Conservation (phyloP, 2,888 invertebrate species). For the Pristionchus japonicus region DNA sequence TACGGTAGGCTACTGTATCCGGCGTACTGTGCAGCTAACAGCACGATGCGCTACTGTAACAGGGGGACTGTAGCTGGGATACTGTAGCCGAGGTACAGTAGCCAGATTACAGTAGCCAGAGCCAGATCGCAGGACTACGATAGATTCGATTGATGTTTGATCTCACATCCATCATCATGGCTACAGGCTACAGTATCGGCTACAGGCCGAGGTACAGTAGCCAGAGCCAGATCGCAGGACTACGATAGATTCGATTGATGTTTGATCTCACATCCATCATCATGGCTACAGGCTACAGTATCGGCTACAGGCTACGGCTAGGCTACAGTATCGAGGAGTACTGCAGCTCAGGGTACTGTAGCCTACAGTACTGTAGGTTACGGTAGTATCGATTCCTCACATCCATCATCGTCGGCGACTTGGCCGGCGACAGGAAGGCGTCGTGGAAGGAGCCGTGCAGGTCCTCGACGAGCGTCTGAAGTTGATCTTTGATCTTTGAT, state of each 20-base stretch:
- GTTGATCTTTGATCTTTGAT: slow-evolving; percentile 13
- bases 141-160: too few relatives aligned
- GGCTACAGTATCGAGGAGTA: too few relatives aligned
- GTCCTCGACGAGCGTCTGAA: not conserved
- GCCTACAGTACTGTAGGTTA: not conserved
- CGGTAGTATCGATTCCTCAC: not conserved
- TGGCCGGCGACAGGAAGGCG: not conserved
- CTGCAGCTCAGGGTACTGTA: too few relatives aligned
- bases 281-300: not conserved
- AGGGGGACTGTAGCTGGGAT: not conserved
- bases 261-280: not conserved
- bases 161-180: not conserved
- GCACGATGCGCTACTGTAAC: not conserved
- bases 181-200: not conserved
- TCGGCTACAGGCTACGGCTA: not conserved
- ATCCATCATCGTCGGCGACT: not conserved
- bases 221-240: too few relatives aligned
- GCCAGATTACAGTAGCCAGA: too few relatives aligned
- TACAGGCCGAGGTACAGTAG: too few relatives aligned
- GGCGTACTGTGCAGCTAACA: not conserved
- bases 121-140: too few relatives aligned
- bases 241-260: too few relatives aligned
- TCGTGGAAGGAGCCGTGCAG: slow-evolving; percentile 16
- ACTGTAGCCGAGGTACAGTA: too few relatives aligned
- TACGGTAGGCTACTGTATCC: not conserved